Conservation (phyloP, 2,888 invertebrate genomes). For the Coleophora flavipennella region DNA sequence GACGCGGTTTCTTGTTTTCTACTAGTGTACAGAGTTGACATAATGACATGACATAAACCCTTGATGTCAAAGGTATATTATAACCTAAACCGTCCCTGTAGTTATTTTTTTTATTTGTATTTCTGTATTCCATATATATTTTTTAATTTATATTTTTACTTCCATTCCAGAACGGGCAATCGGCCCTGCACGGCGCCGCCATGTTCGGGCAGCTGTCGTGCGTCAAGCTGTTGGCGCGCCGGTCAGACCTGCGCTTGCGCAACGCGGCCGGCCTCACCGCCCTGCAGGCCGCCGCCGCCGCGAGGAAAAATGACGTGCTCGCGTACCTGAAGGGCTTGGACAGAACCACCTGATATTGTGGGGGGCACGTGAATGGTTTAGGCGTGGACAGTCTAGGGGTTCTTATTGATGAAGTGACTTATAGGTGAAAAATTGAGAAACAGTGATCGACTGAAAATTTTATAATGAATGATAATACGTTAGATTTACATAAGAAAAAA, state of each 20-base stretch:
- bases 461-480: too few relatives aligned
- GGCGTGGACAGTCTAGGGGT: too few relatives aligned
- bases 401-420: constrained; percentile 14
- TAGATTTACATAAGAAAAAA: too few relatives aligned
- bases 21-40: too few relatives aligned
- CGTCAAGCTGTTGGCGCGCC: constrained; percentile 81
- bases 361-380: background rate
- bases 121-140: too few relatives aligned
- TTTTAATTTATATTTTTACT: background rate
- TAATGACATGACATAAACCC: too few relatives aligned
- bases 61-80: too few relatives aligned
- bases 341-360: background rate
- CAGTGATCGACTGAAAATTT: background rate
- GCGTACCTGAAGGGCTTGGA: constrained; percentile 28
- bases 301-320: constrained; percentile 65
- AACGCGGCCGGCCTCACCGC: constrained; percentile 74
- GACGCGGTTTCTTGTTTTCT: too few relatives aligned
- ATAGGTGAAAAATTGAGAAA: constrained; percentile 18
- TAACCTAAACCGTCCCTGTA: too few relatives aligned
- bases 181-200: constrained; percentile 91
- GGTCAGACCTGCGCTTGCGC: constrained; percentile 78
- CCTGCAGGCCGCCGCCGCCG: constrained; percentile 73
- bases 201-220: constrained; percentile 89
- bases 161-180: constrained; percentile 86
- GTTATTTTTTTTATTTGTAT: too few relatives aligned